Percentiles rank a stretch among this genome's conserved stretches.
phyloP scores from a whole-genome alignment of 2,113 vertebrate species.

The Hippocampus abdominalis region DNA sequence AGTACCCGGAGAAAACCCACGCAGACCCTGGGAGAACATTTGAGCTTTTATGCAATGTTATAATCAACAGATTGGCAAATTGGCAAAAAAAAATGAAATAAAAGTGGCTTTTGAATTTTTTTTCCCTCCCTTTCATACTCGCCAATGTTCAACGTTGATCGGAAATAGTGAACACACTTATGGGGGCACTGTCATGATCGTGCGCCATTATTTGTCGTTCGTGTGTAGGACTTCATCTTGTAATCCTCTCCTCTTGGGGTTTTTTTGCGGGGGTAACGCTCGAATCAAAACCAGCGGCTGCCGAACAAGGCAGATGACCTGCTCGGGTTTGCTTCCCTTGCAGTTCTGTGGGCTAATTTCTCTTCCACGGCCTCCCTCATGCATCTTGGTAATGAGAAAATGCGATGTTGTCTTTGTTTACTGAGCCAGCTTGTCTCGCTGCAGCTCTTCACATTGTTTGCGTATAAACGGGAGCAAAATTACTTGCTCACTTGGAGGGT shows the following conservation, averaged over 20 bases:
- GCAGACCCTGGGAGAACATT: no score
- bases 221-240: slow-evolving; percentile 38
- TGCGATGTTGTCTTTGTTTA: slow-evolving; percentile 70
- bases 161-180: not conserved
- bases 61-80: no score
- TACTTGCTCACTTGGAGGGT: slow-evolving; percentile 59
- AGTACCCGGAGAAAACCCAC: no score
- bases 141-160: not conserved
- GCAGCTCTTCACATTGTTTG: slow-evolving; percentile 66
- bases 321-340: slow-evolving; percentile 67
- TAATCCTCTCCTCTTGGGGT: slow-evolving; percentile 60
- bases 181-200: not conserved
- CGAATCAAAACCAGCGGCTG: slow-evolving; percentile 68
- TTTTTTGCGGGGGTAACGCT: slow-evolving; percentile 59
- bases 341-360: slow-evolving; percentile 69
- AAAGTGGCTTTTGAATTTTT: slow-evolving; percentile 28
- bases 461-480: slow-evolving; percentile 64
- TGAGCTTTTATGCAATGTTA: no score
- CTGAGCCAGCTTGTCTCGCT: slow-evolving; percentile 57
- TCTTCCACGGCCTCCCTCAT: slow-evolving; percentile 58
- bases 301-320: slow-evolving; percentile 63
- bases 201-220: slow-evolving; percentile 33
- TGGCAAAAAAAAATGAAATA: slow-evolving; percentile 13
- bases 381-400: slow-evolving; percentile 71
- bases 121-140: not conserved